Conservation (phyloP, 2,797 vertebrate genomes). For the Leontocebus nigricollis region DNA sequence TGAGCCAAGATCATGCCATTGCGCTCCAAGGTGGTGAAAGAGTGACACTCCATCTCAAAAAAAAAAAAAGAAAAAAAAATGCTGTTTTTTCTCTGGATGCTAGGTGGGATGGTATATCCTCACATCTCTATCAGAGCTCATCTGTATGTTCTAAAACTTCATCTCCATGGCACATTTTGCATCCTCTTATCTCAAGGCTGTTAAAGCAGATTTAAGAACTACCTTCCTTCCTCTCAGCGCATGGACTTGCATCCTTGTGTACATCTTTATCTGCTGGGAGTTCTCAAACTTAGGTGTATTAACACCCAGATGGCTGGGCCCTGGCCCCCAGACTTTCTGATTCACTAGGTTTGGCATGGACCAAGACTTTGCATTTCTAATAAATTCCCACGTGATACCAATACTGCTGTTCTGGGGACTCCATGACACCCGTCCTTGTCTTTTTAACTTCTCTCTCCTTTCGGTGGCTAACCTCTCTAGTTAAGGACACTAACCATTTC, state of each 20-base stretch:
- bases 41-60: too few species aligned
- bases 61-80: too few species aligned
- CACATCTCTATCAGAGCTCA: background rate
- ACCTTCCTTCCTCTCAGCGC: background rate
- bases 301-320: background rate
- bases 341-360: background rate
- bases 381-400: background rate
- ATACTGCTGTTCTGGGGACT: too few species aligned
- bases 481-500: background rate
- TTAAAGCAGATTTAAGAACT: background rate
- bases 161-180: background rate
- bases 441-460: background rate
- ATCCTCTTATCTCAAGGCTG: background rate
- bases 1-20: too few species aligned
- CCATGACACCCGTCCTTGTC: background rate
- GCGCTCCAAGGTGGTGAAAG: too few species aligned
- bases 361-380: background rate
- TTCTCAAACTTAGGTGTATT: background rate
- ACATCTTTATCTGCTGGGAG: background rate
- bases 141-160: background rate
- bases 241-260: too few species aligned
- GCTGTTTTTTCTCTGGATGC: background rate
- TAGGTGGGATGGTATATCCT: background rate
- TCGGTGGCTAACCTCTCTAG: background rate
- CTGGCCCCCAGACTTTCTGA: background rate